Conservation (phyloP, 2,113 vertebrate genomes). For the Ctenodactylus gundi region DNA sequence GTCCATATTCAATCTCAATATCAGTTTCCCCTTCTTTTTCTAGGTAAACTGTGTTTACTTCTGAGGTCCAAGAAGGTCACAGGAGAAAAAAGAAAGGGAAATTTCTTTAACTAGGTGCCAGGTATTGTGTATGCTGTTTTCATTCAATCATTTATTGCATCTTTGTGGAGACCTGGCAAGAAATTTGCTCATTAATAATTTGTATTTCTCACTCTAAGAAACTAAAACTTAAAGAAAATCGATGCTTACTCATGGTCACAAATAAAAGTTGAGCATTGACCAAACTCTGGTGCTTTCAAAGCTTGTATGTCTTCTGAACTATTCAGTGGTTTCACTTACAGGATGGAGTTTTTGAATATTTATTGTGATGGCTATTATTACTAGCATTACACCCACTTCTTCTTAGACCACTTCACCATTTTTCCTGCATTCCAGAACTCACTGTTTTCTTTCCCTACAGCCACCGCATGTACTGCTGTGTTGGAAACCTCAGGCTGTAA, state of each 20-base stretch:
- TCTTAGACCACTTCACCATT: fast-evolving
- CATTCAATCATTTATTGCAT: not conserved
- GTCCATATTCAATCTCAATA: not conserved
- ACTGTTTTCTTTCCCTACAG: not conserved
- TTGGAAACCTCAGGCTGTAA: not conserved
- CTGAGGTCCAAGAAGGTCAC: not conserved
- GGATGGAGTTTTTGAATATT: not conserved
- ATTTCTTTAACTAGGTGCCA: not conserved
- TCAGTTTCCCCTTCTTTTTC: not conserved
- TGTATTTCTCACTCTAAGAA: not conserved
- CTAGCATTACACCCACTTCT: not conserved
- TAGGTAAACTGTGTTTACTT: not conserved
- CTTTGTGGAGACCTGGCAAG: not conserved
- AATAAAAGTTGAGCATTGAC: not conserved
- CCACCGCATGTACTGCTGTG: not conserved
- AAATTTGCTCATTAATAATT: not conserved
- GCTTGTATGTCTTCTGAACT: not conserved
- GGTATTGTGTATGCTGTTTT: not conserved
- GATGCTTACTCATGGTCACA: not conserved
- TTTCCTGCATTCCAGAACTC: not conserved
- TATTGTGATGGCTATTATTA: not conserved
- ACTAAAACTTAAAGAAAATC: not conserved
- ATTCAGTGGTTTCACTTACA: not conserved
- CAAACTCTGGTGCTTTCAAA: not conserved
- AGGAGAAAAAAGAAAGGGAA: not conserved